Evolutionary conservation across 1,140 invertebrate species (phyloP), one percentile per base, ranked within the genome.

Genomic region (Bombus sibiricus): DNA sequence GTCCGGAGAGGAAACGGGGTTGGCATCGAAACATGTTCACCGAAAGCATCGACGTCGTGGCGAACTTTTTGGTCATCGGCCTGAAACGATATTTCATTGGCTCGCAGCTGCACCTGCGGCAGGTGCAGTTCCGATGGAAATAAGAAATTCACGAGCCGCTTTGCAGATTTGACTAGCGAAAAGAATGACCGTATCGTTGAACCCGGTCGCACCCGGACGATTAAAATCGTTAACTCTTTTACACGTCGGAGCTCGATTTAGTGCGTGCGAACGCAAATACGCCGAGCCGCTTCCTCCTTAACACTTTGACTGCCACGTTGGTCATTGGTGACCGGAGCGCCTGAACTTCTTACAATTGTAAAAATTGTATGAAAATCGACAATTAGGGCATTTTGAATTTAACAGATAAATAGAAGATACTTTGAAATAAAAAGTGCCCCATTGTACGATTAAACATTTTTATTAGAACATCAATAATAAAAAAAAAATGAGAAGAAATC

Each of bases 21-120:
- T 32, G n/a, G 32, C n/a, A 8, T 28, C 32, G 43, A 22, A 28
- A 18, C 66, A 13, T 4, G 66, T 68, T 9, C 66, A 37, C 18
- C 66, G 6, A 34, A 37, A 22, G 25, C 32, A n/a, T 62, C 25
- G 25, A 34, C 37, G 75, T 41, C 28, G 13, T 25, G 34, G 53
- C 12, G 25, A 84, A 62, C 32, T 57, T 64, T 75, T 72, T 89
- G 86, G 78, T 77, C 86, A 37, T 89, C 80, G 83, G 39, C n/a
- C 69, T 77, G 74, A 41, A 39, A 88, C 86, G 71, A 84, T 71
- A 88, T 81, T 82, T 88, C 71, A 86, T 86, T 77, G 57, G 47
- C 34, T 32, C 39, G 82, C 53, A 43, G 77, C 43, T 68, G 87
- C 88, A 89, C 88, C 88, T 89, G 88, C 87, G n/a, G 84, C 88